These are phyloP conservation scores for Monopterus albus DNA, from an alignment of 2,113 vertebrate genomes.

Conservation along the genomic window DNA sequence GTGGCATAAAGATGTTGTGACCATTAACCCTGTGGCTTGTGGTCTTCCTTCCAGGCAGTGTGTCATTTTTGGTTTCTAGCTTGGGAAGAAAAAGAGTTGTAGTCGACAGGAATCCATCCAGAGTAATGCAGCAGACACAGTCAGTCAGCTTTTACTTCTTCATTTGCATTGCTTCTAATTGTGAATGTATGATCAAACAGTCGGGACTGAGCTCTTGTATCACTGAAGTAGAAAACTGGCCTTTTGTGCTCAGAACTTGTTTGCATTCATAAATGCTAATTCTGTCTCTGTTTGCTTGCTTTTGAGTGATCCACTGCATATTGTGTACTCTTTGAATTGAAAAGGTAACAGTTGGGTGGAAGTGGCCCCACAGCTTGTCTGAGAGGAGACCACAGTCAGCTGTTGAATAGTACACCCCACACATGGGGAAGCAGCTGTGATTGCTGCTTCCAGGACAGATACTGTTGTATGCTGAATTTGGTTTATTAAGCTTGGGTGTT, in stretches of 20 bases:
- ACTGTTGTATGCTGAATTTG: no score
- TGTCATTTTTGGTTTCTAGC: conserved; percentile 59
- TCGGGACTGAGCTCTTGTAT: conserved; percentile 21
- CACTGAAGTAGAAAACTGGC: conserved; percentile 31
- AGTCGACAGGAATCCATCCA: conserved; percentile 24
- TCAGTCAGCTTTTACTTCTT: conserved; percentile 15
- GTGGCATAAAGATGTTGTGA: conserved; percentile 30
- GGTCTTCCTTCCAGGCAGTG: conserved; percentile 52
- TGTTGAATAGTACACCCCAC: conserved; percentile 31
- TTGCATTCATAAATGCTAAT: conserved; percentile 51
- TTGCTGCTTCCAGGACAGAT: conserved; percentile 28
- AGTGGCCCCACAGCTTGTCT: conserved; percentile 34
- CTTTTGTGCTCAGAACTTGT: conserved; percentile 42
- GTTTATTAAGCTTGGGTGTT: no score
- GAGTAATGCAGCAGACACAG: conserved; percentile 31
- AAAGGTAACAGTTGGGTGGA: conserved; percentile 30
- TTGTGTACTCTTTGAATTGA: conserved; percentile 34
- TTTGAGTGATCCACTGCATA: conserved; percentile 38
- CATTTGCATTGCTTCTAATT: conserved; percentile 40
- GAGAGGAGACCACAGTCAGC: conserved; percentile 35
- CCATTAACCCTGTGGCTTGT: conserved; percentile 61
- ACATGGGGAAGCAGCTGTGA: conserved; percentile 28
- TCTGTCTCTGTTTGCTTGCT: conserved; percentile 53
- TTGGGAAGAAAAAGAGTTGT: conserved; percentile 26
- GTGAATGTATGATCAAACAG: conserved; percentile 43